These are phyloP conservation scores for Cistogaster globosa DNA, from an alignment of 2,888 invertebrate species.

Conservation along the genomic window DNA sequence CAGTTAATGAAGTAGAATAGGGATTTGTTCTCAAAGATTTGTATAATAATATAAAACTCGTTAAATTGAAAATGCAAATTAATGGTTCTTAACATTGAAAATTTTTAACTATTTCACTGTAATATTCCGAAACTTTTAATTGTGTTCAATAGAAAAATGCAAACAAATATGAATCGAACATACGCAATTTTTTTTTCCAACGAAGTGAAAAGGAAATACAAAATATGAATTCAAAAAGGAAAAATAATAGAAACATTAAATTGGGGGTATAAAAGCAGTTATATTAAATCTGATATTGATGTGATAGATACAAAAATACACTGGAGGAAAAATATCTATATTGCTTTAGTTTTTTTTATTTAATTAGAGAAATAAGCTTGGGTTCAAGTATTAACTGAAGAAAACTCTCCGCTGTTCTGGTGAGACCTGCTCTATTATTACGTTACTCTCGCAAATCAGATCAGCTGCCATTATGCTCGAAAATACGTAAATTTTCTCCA, in stretches of 20 bases:
- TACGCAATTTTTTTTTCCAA: not conserved
- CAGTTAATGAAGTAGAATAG: slow-evolving; percentile 63
- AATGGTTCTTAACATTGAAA: slow-evolving; percentile 8
- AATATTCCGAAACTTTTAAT: slow-evolving; percentile 78
- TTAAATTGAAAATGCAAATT: slow-evolving; percentile 11
- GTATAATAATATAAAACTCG: slow-evolving; percentile 15
- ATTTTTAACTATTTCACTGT: slow-evolving; percentile 80
- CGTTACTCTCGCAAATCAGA: no score
- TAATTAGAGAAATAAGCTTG: no score
- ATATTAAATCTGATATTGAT: slow-evolving; percentile 18
- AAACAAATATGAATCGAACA: not conserved
- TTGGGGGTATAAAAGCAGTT: slow-evolving; percentile 20
- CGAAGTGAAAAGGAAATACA: not conserved
- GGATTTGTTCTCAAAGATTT: slow-evolving; percentile 14
- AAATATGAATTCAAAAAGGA: not conserved
- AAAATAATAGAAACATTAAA: not conserved
- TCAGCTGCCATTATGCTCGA: no score
- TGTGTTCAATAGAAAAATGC: not conserved
- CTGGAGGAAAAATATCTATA: no score
- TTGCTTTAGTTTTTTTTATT: no score
- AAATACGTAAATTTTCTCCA: no score
- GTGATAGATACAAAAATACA: slow-evolving; percentile 8
- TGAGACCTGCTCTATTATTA: no score
- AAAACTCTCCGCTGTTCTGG: no score
- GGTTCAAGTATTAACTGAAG: no score